Percentiles rank a stretch among this genome's conserved stretches.
Evolutionary conservation across 2,797 vertebrate species (phyloP).

Genomic region (Myiotriccus ornatus): DNA sequence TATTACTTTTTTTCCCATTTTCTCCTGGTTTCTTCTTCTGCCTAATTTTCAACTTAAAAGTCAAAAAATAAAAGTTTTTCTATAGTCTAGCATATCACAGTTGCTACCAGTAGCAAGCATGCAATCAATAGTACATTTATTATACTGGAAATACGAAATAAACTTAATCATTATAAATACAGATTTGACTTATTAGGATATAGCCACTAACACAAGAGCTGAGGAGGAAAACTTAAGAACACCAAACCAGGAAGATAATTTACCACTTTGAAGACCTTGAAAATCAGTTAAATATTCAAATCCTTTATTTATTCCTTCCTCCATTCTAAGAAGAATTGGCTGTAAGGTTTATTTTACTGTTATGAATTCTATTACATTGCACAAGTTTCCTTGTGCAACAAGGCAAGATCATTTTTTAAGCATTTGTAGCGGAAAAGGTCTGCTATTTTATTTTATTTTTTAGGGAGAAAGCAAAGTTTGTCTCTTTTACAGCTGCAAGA

Average conservation of each 20-base stretch:
- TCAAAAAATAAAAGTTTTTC: background rate
- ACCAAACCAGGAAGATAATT: background rate
- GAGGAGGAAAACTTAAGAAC: background rate
- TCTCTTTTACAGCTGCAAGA: background rate
- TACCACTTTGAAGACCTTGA: background rate
- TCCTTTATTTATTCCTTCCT: background rate
- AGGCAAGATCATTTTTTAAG: background rate
- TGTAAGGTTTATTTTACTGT: background rate
- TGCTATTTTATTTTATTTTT: background rate
- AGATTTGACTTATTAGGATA: background rate
- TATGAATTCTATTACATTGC: background rate
- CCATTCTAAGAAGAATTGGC: background rate
- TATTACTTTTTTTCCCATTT: background rate
- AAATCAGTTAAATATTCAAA: background rate
- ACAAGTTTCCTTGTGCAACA: fast-evolving
- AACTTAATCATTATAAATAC: background rate
- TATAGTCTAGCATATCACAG: background rate
- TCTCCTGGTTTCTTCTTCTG: no score
- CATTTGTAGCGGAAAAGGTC: background rate
- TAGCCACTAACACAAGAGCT: background rate
- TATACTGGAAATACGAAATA: background rate
- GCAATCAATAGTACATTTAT: background rate
- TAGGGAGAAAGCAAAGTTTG: background rate
- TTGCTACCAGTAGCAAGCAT: background rate
- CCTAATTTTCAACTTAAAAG: background rate